A percentile compares a stretch with the other conserved stretches of the same genome.
Evolutionary conservation across 2,797 vertebrate genomes (phyloP).

Genomic region (Lithobates pipiens): DNA sequence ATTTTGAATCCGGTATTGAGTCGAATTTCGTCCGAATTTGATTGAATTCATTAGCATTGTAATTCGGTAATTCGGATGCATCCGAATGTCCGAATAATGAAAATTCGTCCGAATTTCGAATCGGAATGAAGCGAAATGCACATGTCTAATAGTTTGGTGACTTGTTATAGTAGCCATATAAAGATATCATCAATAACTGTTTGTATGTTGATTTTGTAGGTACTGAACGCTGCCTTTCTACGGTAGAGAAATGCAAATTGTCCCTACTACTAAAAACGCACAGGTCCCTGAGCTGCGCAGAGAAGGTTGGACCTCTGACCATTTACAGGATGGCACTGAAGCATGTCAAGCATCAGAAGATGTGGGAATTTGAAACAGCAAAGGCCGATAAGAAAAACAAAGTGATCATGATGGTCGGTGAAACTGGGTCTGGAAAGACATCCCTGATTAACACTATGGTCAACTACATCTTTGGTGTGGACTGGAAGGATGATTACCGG

Average conservation of each 20-base stretch:
- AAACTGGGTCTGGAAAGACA: conserved; percentile 35
- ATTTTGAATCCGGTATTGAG: too few relatives aligned
- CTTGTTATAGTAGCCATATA: neutral
- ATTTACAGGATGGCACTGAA: neutral
- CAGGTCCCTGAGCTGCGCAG: too few relatives aligned
- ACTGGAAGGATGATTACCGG: conserved; percentile 11
- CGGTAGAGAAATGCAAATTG: neutral
- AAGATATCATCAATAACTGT: neutral
- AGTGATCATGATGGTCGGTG: conserved; percentile 57
- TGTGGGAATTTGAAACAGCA: neutral
- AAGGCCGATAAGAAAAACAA: conserved; percentile 8
- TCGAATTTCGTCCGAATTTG: too few relatives aligned
- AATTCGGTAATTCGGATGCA: too few relatives aligned
- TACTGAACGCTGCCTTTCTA: neutral
- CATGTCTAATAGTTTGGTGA: neutral
- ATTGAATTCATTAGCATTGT: too few relatives aligned
- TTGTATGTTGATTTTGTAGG: neutral
- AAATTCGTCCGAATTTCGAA: too few relatives aligned
- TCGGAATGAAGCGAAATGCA: too few relatives aligned
- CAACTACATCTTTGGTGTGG: conserved; percentile 39
- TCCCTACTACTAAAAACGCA: too few relatives aligned
- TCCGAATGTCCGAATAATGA: too few relatives aligned
- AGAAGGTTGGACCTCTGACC: neutral
- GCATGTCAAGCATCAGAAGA: neutral
- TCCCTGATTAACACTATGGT: conserved; percentile 29